Conservation (phyloP, 1,140 invertebrate genomes). For the Homarus americanus region DNA sequence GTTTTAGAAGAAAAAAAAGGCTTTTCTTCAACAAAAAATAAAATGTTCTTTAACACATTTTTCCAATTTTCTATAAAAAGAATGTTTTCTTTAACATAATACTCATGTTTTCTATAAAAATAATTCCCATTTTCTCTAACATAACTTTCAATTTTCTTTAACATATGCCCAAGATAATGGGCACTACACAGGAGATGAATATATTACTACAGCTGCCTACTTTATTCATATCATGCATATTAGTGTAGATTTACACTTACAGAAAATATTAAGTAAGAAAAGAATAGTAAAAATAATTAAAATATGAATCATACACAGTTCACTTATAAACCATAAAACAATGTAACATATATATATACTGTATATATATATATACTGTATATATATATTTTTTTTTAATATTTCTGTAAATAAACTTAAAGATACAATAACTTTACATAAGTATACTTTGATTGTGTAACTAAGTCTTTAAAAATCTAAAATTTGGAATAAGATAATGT, state of each 20-base stretch:
- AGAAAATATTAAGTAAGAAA: background rate
- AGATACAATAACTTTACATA: background rate
- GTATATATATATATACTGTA: background rate
- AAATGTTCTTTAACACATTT: too few species aligned
- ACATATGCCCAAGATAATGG: too few species aligned
- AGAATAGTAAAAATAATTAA: background rate
- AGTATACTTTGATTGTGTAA: background rate
- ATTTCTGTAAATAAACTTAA: background rate
- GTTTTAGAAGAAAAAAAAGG: too few species aligned
- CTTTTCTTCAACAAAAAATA: too few species aligned
- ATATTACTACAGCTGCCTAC: background rate
- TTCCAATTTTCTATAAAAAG: too few species aligned
- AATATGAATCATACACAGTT: background rate
- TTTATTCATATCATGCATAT: conserved; percentile 4
- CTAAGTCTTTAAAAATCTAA: background rate
- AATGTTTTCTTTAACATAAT: too few species aligned
- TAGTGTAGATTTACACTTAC: background rate
- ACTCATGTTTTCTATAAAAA: too few species aligned
- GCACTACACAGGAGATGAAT: conserved; percentile 9
- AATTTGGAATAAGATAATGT: background rate
- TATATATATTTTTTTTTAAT: background rate
- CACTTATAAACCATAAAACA: too few species aligned
- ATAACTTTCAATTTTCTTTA: too few species aligned
- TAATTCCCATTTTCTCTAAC: too few species aligned
- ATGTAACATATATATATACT: background rate